Conservation (phyloP, 2,797 vertebrate genomes). For the Dryobates pubescens region DNA sequence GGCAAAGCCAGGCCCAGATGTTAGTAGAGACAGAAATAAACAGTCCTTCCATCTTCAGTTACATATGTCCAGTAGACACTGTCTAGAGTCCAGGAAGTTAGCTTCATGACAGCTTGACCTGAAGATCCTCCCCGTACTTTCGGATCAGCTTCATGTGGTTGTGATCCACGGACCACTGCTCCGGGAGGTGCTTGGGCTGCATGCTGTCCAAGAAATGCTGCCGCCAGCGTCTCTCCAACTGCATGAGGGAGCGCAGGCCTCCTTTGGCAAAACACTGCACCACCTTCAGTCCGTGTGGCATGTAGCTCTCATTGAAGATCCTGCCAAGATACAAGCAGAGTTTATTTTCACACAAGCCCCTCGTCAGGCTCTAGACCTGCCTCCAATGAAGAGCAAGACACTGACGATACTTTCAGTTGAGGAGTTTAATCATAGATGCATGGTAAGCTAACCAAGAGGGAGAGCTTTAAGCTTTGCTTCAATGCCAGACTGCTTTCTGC, state of each 20-base stretch:
- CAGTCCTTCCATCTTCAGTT: background rate
- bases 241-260: constrained; percentile 90
- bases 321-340: constrained; percentile 77
- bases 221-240: constrained; percentile 93
- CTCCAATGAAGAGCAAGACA: background rate
- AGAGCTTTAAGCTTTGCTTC: constrained; percentile 20
- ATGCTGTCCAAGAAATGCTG: constrained; percentile 95
- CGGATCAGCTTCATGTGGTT: constrained; percentile 94
- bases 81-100: background rate
- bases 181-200: constrained; percentile 90
- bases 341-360: background rate
- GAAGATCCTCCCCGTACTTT: constrained; percentile 89
- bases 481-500: background rate
- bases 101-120: constrained; percentile 80
- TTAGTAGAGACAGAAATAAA: constrained; percentile 2
- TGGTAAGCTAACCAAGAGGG: background rate
- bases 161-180: constrained; percentile 92
- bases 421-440: constrained; percentile 1
- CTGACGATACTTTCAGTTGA: background rate
- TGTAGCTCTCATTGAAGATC: constrained; percentile 91
- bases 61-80: background rate
- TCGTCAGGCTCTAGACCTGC: background rate
- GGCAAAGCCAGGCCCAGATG: background rate
- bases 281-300: constrained; percentile 96
- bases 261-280: constrained; percentile 82